Percentiles rank a stretch among this genome's conserved stretches.
Evolutionary conservation across 2,888 invertebrate species (phyloP).

Genomic region (Sycophila texana): DNA sequence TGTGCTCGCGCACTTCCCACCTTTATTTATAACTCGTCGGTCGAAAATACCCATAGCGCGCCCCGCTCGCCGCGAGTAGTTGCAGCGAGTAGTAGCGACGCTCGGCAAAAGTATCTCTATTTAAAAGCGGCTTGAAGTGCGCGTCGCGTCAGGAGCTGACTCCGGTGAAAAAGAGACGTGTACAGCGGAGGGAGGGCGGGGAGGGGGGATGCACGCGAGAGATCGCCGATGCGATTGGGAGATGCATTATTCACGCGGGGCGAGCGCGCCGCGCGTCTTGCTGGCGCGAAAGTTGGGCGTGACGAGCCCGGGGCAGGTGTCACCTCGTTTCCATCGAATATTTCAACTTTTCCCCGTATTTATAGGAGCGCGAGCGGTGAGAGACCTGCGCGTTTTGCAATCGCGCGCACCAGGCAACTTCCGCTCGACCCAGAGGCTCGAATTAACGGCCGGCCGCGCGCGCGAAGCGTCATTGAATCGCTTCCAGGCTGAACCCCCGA

Average conservation of each 20-base stretch:
- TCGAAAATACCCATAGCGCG: conserved; percentile 27
- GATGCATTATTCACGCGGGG: conserved; percentile 22
- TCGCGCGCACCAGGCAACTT: conserved; percentile 27
- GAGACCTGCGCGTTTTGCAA: conserved; percentile 32
- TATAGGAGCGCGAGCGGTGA: conserved; percentile 59
- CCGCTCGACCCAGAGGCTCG: conserved; percentile 45
- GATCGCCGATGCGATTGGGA: conserved; percentile 35
- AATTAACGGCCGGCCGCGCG: conserved; percentile 32
- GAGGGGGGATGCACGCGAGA: conserved; percentile 15
- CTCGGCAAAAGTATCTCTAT: conserved; percentile 24
- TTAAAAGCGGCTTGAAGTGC: conserved; percentile 26
- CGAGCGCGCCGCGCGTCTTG: conserved; percentile 18
- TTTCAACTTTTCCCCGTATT: conserved; percentile 63
- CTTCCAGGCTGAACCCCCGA: conserved; percentile 54
- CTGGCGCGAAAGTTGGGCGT: conserved; percentile 25
- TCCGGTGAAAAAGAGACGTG: too few species aligned
- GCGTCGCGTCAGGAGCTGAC: too few species aligned
- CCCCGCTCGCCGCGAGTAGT: too few species aligned
- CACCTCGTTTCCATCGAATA: conserved; percentile 64
- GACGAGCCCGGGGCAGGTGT: conserved; percentile 62
- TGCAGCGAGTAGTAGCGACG: too few species aligned
- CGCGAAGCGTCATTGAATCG: conserved; percentile 60
- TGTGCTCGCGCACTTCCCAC: background rate
- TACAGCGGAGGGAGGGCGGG: background rate
- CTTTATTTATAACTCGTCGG: conserved; percentile 32